Percentiles rank a stretch among this genome's conserved stretches.
Conservation (phyloP, 2,888 invertebrate species). For the Phoronis australis region DNA sequence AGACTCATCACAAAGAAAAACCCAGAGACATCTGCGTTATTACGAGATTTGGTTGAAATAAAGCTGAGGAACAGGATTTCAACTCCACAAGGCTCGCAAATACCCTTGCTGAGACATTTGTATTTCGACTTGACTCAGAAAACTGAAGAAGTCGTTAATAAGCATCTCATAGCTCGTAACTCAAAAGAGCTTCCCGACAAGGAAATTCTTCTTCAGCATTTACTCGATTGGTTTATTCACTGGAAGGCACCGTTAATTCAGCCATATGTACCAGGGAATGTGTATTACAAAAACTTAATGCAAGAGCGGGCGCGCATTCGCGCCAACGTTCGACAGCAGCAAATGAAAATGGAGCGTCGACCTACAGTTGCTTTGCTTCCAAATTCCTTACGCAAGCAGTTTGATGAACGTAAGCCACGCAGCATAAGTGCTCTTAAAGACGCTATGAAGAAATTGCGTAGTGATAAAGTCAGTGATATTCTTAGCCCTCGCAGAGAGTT, state of each 20-base stretch:
- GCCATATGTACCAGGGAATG: slow-evolving; percentile 28
- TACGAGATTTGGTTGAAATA: slow-evolving; percentile 13
- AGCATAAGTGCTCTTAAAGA: slow-evolving; percentile 4
- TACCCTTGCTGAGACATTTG: slow-evolving; percentile 27
- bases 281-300: slow-evolving; percentile 42
- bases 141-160: too few species aligned
- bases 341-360: not conserved
- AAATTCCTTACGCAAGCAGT: not conserved
- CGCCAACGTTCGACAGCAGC: slow-evolving; percentile 14
- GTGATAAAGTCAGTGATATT: too few species aligned
- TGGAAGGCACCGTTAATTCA: slow-evolving; percentile 26
- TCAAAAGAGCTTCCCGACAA: slow-evolving; percentile 30
- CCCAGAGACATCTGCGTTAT: slow-evolving; percentile 17
- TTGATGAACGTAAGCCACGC: not conserved
- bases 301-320: slow-evolving; percentile 34
- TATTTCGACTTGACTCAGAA: slow-evolving; percentile 33
- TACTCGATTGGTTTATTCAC: slow-evolving; percentile 28
- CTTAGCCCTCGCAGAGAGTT: too few species aligned
- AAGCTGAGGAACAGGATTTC: slow-evolving; percentile 21
- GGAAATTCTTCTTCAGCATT: slow-evolving; percentile 23
- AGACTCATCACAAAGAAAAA: slow-evolving; percentile 17
- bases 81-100: slow-evolving; percentile 20
- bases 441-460: not conserved
- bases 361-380: not conserved
- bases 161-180: too few species aligned